These are phyloP conservation scores for Tragelaphus scriptus DNA, from an alignment of 2,113 vertebrate species.

Conservation along the genomic window DNA sequence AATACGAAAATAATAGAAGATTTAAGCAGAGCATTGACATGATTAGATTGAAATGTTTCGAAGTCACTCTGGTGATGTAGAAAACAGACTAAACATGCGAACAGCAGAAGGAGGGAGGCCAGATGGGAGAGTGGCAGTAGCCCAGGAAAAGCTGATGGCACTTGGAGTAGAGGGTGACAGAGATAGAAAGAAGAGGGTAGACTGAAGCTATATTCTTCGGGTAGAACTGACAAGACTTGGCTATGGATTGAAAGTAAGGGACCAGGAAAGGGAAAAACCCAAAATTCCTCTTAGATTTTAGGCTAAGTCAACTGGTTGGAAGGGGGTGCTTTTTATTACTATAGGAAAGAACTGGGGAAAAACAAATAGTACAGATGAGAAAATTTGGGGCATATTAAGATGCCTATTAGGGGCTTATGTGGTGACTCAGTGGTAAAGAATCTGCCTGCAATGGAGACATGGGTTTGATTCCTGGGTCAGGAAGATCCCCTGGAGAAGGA, in stretches of 20 bases:
- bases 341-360: not conserved
- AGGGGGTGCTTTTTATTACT: not conserved
- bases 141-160: not conserved
- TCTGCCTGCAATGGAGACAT: not conserved
- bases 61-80: not conserved
- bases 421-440: not conserved
- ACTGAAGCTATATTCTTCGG: not conserved
- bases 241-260: not conserved
- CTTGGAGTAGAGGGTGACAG: not conserved
- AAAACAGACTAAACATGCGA: not conserved
- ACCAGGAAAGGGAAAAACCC: not conserved
- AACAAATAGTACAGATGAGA: not conserved
- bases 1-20: not conserved
- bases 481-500: not conserved
- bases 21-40: not conserved
- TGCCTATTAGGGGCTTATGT: not conserved
- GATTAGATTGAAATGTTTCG: not conserved
- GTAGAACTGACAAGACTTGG: not conserved
- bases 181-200: not conserved
- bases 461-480: not conserved
- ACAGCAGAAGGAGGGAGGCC: not conserved
- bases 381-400: not conserved
- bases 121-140: not conserved
- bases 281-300: not conserved
- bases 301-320: not conserved